Evolutionary conservation across 2,888 invertebrate genomes (phyloP).

Genomic region (Coelinius sp.): DNA sequence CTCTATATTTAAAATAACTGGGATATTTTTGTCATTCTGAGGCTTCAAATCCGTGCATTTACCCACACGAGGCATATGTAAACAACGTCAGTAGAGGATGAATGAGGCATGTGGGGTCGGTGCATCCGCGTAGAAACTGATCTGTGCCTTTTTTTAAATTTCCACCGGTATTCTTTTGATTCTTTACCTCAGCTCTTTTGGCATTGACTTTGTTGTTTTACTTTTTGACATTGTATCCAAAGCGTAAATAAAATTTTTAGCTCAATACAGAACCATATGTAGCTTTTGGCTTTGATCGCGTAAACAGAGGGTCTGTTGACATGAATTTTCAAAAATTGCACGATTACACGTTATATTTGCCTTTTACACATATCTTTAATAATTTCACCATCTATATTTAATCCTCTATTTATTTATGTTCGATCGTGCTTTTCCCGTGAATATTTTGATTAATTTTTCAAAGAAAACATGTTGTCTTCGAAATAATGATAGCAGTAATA

Average conservation of each 20-base stretch:
- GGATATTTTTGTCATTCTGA: neutral
- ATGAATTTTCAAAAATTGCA: neutral
- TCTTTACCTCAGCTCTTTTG: neutral
- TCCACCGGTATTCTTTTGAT: neutral
- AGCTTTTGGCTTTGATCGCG: neutral
- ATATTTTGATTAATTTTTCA: neutral
- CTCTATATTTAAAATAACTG: neutral
- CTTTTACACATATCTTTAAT: neutral
- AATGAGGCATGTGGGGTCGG: slow-evolving; percentile 14
- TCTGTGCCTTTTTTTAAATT: neutral
- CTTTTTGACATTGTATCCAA: neutral
- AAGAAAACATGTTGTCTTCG: slow-evolving; percentile 2
- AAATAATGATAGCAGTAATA: neutral
- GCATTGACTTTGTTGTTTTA: neutral
- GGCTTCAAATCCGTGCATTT: neutral
- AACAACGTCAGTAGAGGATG: neutral
- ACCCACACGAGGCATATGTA: neutral
- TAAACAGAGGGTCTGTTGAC: neutral
- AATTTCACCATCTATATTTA: neutral
- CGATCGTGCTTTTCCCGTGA: neutral
- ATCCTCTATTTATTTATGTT: neutral
- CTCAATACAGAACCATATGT: neutral
- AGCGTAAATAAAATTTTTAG: neutral
- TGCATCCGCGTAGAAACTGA: neutral
- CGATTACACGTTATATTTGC: neutral